These are phyloP conservation scores for Ceyx cyanopectus DNA, from an alignment of 2,113 vertebrate species.

Conservation along the genomic window DNA sequence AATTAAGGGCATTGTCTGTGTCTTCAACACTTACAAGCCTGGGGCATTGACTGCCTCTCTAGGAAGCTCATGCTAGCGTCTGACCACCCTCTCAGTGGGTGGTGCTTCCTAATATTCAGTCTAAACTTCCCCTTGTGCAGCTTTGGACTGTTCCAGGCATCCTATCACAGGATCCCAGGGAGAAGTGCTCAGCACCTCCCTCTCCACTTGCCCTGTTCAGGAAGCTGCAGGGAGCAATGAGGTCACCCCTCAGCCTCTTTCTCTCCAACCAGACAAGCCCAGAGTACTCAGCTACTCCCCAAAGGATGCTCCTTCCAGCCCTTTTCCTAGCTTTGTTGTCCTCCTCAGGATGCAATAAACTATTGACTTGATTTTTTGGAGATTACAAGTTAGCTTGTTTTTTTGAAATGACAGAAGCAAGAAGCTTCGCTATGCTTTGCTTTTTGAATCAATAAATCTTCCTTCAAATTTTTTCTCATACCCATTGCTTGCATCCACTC, in stretches of 20 bases:
- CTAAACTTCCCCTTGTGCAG: not conserved
- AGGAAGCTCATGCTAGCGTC: not conserved
- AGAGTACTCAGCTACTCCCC: fast-evolving
- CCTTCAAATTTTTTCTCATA: not conserved
- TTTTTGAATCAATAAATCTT: not conserved
- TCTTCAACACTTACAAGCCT: not conserved
- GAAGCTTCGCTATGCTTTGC: not conserved
- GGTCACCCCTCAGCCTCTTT: not conserved
- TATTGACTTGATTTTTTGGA: not conserved
- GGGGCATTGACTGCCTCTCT: not conserved
- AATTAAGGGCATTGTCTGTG: not conserved
- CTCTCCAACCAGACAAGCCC: not conserved
- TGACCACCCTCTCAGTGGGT: not conserved
- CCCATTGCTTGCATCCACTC: fast-evolving
- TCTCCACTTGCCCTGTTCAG: not conserved
- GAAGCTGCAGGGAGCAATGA: not conserved
- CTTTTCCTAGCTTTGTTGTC: not conserved
- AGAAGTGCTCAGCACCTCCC: not conserved
- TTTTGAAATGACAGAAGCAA: not conserved
- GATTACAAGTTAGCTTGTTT: not conserved
- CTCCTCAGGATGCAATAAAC: not conserved
- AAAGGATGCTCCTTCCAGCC: fast-evolving
- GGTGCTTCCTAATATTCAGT: not conserved
- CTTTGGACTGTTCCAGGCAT: not conserved
- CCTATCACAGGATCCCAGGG: not conserved